Base-by-base conservation (phyloP, 1,140 invertebrate genomes). In the Procambarus virginalis region DNA sequence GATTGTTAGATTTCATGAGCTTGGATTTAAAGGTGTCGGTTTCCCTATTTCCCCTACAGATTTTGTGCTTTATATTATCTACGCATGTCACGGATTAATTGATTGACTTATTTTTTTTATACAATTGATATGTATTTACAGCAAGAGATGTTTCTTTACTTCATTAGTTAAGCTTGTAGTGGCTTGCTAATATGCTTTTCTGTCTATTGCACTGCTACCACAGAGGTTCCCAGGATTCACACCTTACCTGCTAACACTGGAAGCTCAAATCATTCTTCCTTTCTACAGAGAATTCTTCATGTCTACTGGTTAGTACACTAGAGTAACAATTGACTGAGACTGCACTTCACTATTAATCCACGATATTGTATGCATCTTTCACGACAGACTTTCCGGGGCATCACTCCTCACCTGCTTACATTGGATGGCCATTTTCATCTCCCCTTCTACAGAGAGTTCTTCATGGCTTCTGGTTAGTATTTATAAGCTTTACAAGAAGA, bases 201-300 rank as follows among this genome's bases (percentile, higher is more conserved):
- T 80, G n/a, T 80, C 22, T 70, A 45, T 70, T 49, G 46, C 48
- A 84, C 17, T 73, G 17, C 97, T 97, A 93, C 94, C 94, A 17
- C 94, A 83, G 64, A 85, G 96, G 2, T 99, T 98, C 93, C 97
- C 98, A 0, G 96, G 96, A 17, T 94, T 99, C 90, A 95, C 94
- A 2, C 94, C 96, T 0, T 95, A 96, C 92, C 92, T 97, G 60
- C 95, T 97, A 0, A 97, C 97, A 0, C 94, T 99, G 0, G 95
- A 96, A 87, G 95, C 96, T 75, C 97, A 98, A 93, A 99, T 98
- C 94, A 93, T 94, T 48, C 95, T 97, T 89, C 98, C 98, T 0
- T 94, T 99, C 55, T 96, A 97, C 84, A 94, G 98, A 81, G 98
- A 99, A 92, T 94, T 94, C 91, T 93, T 95, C 48, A 93, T 95